Percentiles rank a stretch among this genome's conserved stretches.
Conservation (phyloP, 2,797 vertebrate genomes). For the Etheostoma perlongum region DNA sequence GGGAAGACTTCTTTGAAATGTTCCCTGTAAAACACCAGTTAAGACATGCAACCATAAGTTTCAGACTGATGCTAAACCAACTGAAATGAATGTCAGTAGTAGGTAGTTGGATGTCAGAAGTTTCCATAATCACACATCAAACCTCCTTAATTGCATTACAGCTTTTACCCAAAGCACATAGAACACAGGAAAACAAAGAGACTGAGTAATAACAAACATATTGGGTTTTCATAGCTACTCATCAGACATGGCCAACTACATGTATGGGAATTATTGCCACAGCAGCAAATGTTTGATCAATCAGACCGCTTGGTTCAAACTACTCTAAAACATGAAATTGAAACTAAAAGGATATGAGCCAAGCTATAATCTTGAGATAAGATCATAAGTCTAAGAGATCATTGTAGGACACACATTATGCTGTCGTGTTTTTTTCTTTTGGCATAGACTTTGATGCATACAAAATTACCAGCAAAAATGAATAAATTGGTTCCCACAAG, state of each 20-base stretch:
- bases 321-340: conserved; percentile 8
- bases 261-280: neutral
- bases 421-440: conserved; percentile 7
- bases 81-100: neutral
- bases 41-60: neutral
- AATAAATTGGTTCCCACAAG: conserved; percentile 2
- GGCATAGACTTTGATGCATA: neutral
- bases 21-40: conserved; percentile 81
- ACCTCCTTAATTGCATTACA: neutral
- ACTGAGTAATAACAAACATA: neutral
- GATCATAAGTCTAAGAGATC: conserved; percentile 1
- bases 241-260: neutral
- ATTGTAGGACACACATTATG: neutral
- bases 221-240: neutral
- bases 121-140: neutral
- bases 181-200: neutral
- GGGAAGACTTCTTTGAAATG: conserved; percentile 83
- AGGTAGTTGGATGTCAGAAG: neutral
- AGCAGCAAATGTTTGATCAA: conserved; percentile 12
- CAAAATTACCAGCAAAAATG: conserved; percentile 7
- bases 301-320: conserved; percentile 5
- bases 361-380: conserved; percentile 26
- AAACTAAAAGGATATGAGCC: conserved; percentile 8
- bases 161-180: neutral
- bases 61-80: neutral